Conservation (phyloP, 2,797 vertebrate species). For the Harpagifer antarcticus region DNA sequence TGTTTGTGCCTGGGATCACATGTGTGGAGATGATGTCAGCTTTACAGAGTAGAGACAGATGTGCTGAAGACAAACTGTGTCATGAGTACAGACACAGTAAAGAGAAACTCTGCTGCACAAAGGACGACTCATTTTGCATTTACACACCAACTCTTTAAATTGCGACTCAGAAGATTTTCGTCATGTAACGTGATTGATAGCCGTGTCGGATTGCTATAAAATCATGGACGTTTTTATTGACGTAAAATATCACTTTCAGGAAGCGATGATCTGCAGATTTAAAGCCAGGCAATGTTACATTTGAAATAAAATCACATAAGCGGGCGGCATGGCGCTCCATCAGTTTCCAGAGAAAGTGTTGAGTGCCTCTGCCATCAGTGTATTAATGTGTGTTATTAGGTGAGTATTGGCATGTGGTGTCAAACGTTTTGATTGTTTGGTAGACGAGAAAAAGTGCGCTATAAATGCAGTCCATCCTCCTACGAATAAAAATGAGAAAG, state of each 20-base stretch:
- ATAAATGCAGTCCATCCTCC: no score
- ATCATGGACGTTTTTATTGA: not conserved
- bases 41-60: conserved; percentile 78
- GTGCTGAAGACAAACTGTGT: conserved; percentile 65
- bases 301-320: not conserved
- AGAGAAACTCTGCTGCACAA: conserved; percentile 46
- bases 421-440: no score
- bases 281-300: not conserved
- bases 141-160: conserved; percentile 13
- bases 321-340: no score
- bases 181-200: conserved; percentile 5
- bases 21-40: conserved; percentile 75
- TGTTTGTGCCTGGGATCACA: conserved; percentile 32
- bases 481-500: not conserved
- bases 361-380: no score
- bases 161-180: conserved; percentile 1
- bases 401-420: no score
- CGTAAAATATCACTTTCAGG: conserved; percentile 12
- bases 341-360: no score
- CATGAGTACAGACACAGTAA: conserved; percentile 48
- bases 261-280: conserved; percentile 17
- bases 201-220: not conserved
- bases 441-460: no score
- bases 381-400: no score
- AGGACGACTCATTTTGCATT: conserved; percentile 27